Evolutionary conservation across 2,113 vertebrate genomes (phyloP).

Genomic region (Pampusana beccarii): DNA sequence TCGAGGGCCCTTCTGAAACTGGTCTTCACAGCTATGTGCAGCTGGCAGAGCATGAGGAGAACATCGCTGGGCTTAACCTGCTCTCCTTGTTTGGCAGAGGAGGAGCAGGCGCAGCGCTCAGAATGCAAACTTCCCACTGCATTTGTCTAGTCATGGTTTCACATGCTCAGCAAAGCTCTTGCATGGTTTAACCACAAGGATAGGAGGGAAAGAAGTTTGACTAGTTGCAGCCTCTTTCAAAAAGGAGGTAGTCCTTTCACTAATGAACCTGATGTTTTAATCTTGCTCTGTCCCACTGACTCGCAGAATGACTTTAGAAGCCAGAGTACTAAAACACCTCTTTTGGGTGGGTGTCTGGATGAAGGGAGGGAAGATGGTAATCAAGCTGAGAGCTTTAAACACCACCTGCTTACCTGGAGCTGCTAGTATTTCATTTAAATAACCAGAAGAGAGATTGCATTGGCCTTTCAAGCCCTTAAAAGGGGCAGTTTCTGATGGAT

Average conservation of each 20-base stretch:
- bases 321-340: background rate
- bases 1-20: accelerated
- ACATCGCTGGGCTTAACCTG: background rate
- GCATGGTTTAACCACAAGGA: slow-evolving; percentile 39
- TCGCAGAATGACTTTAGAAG: background rate
- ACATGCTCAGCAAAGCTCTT: slow-evolving; percentile 57
- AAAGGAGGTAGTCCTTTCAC: background rate
- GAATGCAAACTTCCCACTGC: slow-evolving; percentile 22
- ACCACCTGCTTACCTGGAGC: background rate
- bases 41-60: background rate
- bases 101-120: background rate
- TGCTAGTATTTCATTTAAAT: background rate
- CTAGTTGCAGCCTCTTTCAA: background rate
- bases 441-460: background rate
- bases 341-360: background rate
- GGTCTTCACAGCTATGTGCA: background rate
- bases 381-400: background rate
- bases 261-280: background rate
- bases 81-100: slow-evolving; percentile 30
- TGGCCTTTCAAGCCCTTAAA: background rate
- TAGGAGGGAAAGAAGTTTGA: slow-evolving; percentile 37
- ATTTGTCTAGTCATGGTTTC: slow-evolving; percentile 63
- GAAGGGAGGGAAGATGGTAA: background rate
- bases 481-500: background rate
- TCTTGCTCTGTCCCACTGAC: background rate